Base-by-base conservation (phyloP, 2,888 invertebrate species). In the Neoascia interrupta region DNA sequence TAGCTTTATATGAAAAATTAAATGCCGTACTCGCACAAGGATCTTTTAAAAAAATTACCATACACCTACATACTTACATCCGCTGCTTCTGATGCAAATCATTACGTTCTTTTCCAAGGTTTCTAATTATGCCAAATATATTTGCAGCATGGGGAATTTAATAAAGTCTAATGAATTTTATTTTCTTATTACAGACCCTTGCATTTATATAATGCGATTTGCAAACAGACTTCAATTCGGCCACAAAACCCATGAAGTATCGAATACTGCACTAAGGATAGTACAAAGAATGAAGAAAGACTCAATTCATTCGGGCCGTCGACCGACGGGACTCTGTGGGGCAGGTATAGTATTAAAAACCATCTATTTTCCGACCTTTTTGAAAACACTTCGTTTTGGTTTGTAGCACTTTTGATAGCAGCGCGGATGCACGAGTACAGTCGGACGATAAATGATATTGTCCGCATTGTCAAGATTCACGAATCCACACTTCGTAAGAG, bases 211-310 rank as follows among this genome's bases (percentile, higher is more conserved):
- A 60, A 92, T 97, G 85, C 92, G 99, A 61, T 99, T 98, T 89
- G 97, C 98, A 21, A 94, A 96, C 80, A 95, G 96, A 85, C 90
- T 99, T 61, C 95, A 98, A 86, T 95, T 98, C 86, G 97, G 94
- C 0, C 93, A 94, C 0, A 97, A 97, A 89, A 95, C 96, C 8
- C 97, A 98, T 85, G 97, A 97, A 87, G 98, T 99, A 3, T 95
- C 96, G 61, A 96, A 95, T 92, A 97, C 99, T 1, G 99, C 99
- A 0, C 90, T 97, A 66, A 92, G 99, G 63, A 91, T 99, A 73
- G 97, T 99, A 16, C 95, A 97, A 89, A 91, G 99, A 83, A 99
- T 99, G 99, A 99, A 98, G 89, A 92, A 96, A 84, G 99, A 99
- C 89, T 98, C 97, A 87, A 95, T 99, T 88, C 97, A 98, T 87